Percentiles rank a stretch among this genome's conserved stretches.
Conservation (phyloP, 2,888 invertebrate genomes). For the Peribatodes rhomboidaria region DNA sequence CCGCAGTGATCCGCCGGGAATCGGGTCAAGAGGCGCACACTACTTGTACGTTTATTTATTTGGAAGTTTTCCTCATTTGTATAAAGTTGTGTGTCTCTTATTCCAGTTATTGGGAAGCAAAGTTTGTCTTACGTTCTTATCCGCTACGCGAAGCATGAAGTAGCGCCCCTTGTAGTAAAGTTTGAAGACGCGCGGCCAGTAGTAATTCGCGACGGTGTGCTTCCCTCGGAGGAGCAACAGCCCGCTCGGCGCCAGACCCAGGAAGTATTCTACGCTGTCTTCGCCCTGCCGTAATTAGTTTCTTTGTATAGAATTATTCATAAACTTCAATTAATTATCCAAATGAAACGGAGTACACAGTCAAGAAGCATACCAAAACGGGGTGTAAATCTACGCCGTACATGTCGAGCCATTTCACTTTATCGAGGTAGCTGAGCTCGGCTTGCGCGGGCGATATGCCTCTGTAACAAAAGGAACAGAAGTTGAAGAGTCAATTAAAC, state of each 20-base stretch:
- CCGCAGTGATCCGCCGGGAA: slow-evolving; percentile 67
- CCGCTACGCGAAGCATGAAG: slow-evolving; percentile 98
- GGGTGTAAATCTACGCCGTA: slow-evolving; percentile 99
- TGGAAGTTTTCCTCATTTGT: slow-evolving; percentile 44
- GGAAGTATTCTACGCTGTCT: slow-evolving; percentile 98
- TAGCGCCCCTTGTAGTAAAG: slow-evolving; percentile 98
- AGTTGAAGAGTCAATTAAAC: slow-evolving; percentile 62
- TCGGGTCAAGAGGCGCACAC: slow-evolving; percentile 72
- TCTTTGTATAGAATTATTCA: slow-evolving; percentile 15
- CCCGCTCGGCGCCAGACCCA: slow-evolving; percentile 98
- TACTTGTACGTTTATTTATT: slow-evolving; percentile 68
- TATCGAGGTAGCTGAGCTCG: slow-evolving; percentile 97
- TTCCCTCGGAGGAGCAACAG: slow-evolving; percentile 97
- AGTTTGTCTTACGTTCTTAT: slow-evolving; percentile 94
- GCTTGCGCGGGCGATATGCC: slow-evolving; percentile 96
- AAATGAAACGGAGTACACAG: slow-evolving; percentile 15
- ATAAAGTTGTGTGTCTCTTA: slow-evolving; percentile 12
- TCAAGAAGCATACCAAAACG: slow-evolving; percentile 91
- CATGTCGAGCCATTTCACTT: slow-evolving; percentile 99
- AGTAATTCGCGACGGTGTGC: slow-evolving; percentile 98
- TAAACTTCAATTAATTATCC: slow-evolving; percentile 26
- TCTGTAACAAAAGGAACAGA: slow-evolving; percentile 79
- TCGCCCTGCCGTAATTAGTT: slow-evolving; percentile 90
- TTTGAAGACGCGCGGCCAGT: slow-evolving; percentile 99
- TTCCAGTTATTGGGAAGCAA: slow-evolving; percentile 22